These are phyloP conservation scores for Drosophila watanabei DNA, from an alignment of 1,140 invertebrate species.

Conservation along the genomic window DNA sequence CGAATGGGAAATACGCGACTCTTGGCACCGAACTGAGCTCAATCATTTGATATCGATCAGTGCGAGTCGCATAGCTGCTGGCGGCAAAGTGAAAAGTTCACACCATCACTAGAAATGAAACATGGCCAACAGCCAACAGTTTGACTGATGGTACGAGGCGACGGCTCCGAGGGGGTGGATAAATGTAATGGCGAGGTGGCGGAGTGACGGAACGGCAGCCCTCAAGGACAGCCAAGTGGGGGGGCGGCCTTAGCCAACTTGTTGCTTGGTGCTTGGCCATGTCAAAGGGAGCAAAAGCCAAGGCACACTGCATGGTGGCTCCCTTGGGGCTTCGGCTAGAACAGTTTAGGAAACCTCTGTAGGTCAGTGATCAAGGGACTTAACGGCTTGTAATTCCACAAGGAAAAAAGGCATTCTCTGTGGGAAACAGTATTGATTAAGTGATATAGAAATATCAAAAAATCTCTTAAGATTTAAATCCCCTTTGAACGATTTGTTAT, in stretches of 20 bases:
- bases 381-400: conserved; percentile 1
- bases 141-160: conserved; percentile 37
- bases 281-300: conserved; percentile 31
- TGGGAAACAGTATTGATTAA: background rate
- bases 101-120: conserved; percentile 35
- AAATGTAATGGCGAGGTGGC: background rate
- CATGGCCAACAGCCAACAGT: conserved; percentile 35
- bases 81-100: conserved; percentile 43
- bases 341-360: conserved; percentile 38
- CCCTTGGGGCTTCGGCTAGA: conserved; percentile 26
- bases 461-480: background rate
- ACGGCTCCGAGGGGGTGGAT: background rate
- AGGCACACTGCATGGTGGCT: conserved; percentile 33
- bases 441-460: background rate
- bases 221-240: conserved; percentile 10
- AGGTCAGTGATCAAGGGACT: conserved; percentile 24
- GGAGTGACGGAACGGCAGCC: background rate
- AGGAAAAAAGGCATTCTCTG: background rate
- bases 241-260: conserved; percentile 42
- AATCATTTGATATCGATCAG: conserved; percentile 61
- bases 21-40: background rate
- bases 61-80: conserved; percentile 20
- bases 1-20: conserved; percentile 35
- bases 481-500: background rate
- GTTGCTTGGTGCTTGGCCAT: conserved; percentile 30